A percentile compares a stretch with the other conserved stretches of the same genome.
Conservation (phyloP, 1,140 invertebrate species). For the Drosophila funebris region DNA sequence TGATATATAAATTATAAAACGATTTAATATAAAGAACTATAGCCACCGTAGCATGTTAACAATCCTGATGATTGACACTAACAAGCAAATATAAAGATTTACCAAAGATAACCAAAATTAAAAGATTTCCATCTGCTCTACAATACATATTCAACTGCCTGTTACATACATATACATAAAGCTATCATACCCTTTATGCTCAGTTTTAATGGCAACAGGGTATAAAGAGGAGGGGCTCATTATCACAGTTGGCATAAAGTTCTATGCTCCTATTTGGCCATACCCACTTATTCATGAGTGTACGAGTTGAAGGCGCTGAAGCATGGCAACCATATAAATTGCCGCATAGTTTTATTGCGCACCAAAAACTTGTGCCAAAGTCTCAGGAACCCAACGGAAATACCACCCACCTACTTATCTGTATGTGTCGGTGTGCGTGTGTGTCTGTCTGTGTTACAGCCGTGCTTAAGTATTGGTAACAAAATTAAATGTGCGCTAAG, state of each 20-base stretch:
- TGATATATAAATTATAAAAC: no score
- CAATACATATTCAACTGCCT: no score
- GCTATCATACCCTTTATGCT: no score
- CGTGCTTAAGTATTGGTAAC: conserved; percentile 56
- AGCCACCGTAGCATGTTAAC: no score
- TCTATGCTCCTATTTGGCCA: conserved; percentile 15
- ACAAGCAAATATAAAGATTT: no score
- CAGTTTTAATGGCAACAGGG: no score
- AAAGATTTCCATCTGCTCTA: no score
- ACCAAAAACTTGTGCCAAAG: conserved; percentile 53
- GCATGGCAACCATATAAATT: conserved; percentile 72
- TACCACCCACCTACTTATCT: conserved; percentile 9
- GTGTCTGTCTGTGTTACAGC: conserved; percentile 31
- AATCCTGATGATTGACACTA: no score
- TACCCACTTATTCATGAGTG: conserved; percentile 35
- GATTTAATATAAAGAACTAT: no score
- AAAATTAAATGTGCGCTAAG: conserved; percentile 81
- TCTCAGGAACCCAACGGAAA: conserved; percentile 5
- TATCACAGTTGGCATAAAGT: conserved; percentile 28
- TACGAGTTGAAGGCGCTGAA: conserved; percentile 32
- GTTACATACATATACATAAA: no score
- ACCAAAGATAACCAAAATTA: no score
- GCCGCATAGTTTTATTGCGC: conserved; percentile 75
- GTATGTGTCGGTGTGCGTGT: conserved; percentile 1
- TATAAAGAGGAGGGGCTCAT: conserved; percentile 22